Evolutionary conservation across 2,797 vertebrate species (phyloP).

Genomic region (Phoeniculus purpureus): DNA sequence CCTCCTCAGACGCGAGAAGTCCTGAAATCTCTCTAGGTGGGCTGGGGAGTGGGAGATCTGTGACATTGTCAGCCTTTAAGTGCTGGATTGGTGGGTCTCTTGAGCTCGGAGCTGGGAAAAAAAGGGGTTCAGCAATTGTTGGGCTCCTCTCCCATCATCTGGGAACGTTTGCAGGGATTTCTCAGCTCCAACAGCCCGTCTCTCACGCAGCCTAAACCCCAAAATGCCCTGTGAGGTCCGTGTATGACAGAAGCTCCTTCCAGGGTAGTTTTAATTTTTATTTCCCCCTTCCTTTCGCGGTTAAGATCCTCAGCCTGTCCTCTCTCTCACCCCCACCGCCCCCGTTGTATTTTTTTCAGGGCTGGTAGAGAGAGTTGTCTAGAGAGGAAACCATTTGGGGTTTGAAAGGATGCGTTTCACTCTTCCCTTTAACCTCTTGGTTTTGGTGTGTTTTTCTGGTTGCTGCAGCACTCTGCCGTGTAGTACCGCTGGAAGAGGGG

Average conservation of each 20-base stretch:
- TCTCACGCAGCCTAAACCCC: not conserved
- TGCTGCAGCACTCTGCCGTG: conserved; percentile 31
- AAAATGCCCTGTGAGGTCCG: not conserved
- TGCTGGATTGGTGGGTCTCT: too few species aligned
- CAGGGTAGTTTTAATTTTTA: not conserved
- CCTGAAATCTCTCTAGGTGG: not conserved
- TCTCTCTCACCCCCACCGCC: not conserved
- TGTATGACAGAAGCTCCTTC: not conserved
- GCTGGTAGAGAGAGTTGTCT: conserved; percentile 61
- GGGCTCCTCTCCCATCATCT: not conserved
- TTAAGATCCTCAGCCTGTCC: not conserved
- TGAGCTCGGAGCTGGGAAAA: not conserved
- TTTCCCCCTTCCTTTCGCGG: not conserved
- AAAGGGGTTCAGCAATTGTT: not conserved
- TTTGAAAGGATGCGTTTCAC: conserved; percentile 79
- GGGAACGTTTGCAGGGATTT: not conserved
- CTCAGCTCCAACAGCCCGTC: not conserved
- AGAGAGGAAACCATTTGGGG: conserved; percentile 76
- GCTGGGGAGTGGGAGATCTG: not conserved
- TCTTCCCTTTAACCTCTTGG: conserved; percentile 75
- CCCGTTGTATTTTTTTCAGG: conserved; percentile 36
- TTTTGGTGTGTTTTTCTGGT: conserved; percentile 24
- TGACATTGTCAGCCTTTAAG: not conserved
- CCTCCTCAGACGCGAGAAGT: not conserved
- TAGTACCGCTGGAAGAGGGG: not conserved